Percentiles rank a stretch among this genome's conserved stretches.
Evolutionary conservation across 2,888 invertebrate species (phyloP).

Genomic region (Tenthredo notha): DNA sequence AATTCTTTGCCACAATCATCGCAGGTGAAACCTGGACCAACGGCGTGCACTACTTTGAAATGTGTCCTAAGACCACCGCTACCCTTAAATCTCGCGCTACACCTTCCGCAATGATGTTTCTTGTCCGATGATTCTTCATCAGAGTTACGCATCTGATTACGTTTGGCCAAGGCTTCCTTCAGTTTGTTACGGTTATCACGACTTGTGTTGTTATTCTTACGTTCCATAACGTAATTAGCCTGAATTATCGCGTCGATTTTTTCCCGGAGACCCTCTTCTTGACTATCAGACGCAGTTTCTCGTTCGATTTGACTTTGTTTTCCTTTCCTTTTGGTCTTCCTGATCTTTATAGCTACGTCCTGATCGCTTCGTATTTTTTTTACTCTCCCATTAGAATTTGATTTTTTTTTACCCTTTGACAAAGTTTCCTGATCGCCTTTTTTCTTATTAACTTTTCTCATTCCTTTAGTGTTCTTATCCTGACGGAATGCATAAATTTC

Average conservation of each 20-base stretch:
- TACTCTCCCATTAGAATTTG: constrained; percentile 2
- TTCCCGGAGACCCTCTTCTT: constrained; percentile 45
- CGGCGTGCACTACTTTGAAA: constrained; percentile 74
- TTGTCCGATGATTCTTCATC: constrained; percentile 60
- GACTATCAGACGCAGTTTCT: not conserved
- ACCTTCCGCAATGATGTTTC: constrained; percentile 72
- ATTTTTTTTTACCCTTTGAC: not conserved
- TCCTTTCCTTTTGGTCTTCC: not conserved
- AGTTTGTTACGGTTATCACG: constrained; percentile 45
- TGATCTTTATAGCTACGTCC: not conserved
- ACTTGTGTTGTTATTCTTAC: constrained; percentile 67
- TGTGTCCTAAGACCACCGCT: constrained; percentile 75
- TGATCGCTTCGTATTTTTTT: not conserved
- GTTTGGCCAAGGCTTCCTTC: not conserved
- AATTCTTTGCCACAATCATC: constrained; percentile 88
- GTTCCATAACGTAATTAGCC: constrained; percentile 68
- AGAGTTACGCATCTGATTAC: constrained; percentile 12
- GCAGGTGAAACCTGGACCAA: constrained; percentile 83
- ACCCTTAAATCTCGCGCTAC: constrained; percentile 74
- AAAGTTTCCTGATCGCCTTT: not conserved
- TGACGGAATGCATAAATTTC: constrained; percentile 32
- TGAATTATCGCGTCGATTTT: constrained; percentile 71
- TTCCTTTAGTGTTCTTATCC: not conserved
- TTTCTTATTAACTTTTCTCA: not conserved
- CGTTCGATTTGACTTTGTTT: not conserved